Conservation (phyloP, 2,888 invertebrate genomes). For the Brachycybe producta region DNA sequence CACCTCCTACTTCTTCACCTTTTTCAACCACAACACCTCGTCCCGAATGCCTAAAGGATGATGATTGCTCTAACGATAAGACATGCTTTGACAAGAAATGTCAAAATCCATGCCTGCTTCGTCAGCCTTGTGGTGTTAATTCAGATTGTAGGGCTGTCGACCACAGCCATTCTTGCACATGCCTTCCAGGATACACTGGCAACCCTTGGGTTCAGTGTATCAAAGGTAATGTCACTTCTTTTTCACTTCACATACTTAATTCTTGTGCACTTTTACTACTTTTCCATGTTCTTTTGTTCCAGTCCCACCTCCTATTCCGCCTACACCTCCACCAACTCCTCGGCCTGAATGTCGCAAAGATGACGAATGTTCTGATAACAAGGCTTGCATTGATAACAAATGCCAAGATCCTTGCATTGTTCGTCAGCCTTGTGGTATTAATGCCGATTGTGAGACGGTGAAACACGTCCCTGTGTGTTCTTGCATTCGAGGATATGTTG, state of each 20-base stretch:
- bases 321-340: background rate
- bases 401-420: conserved; percentile 18
- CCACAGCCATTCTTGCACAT: conserved; percentile 42
- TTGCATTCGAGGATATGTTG: conserved; percentile 49
- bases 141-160: conserved; percentile 21
- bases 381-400: conserved; percentile 52
- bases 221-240: conserved; percentile 15
- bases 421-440: conserved; percentile 23
- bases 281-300: background rate
- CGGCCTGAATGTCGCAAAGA: conserved; percentile 38
- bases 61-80: conserved; percentile 59
- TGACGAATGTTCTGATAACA: conserved; percentile 41
- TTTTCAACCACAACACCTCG: conserved; percentile 26
- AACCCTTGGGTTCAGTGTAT: conserved; percentile 41
- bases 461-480: conserved; percentile 45
- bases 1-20: conserved; percentile 25
- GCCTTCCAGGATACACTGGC: conserved; percentile 54
- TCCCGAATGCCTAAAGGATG: conserved; percentile 60
- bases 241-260: too few relatives aligned
- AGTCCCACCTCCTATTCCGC: background rate
- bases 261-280: too few relatives aligned
- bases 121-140: conserved; percentile 35
- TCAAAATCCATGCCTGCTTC: conserved; percentile 41
- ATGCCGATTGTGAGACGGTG: conserved; percentile 24
- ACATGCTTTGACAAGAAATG: conserved; percentile 69